Evolutionary conservation across 2,113 vertebrate species (phyloP).

Genomic region (Anas platyrhynchos): DNA sequence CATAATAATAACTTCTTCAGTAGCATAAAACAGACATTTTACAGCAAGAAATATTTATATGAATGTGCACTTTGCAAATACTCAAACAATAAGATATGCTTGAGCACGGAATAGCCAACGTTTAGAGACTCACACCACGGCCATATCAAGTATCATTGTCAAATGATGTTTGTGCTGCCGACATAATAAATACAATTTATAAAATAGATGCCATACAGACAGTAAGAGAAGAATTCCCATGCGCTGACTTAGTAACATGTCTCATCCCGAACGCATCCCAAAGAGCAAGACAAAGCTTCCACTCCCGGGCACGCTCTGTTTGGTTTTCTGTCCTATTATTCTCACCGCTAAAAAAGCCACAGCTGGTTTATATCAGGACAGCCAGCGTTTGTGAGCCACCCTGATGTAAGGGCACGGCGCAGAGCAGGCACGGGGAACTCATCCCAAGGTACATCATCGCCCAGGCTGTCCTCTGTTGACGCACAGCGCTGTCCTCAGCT

Average conservation of each 20-base stretch:
- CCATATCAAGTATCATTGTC: not conserved
- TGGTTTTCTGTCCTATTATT: slow-evolving; percentile 7
- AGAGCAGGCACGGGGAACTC: not conserved
- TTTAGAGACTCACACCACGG: not conserved
- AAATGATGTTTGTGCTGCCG: not conserved
- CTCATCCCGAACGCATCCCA: not conserved
- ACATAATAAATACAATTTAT: not conserved
- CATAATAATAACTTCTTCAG: not conserved
- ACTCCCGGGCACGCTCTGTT: slow-evolving; percentile 2
- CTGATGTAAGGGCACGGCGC: not conserved
- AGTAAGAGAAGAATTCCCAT: not conserved
- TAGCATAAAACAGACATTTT: not conserved
- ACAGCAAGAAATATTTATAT: slow-evolving; percentile 26
- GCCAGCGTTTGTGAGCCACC: not conserved
- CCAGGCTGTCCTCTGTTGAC: not conserved
- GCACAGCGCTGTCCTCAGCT: not conserved
- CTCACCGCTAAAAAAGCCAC: slow-evolving; percentile 1
- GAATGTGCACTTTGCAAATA: not conserved
- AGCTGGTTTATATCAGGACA: slow-evolving; percentile 16
- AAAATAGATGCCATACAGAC: not conserved
- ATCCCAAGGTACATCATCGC: not conserved
- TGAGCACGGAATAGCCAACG: not conserved
- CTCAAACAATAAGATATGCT: not conserved
- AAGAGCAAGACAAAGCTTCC: not conserved
- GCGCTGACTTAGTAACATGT: not conserved